These are phyloP conservation scores for Hemibates koningsi DNA, from an alignment of 2,113 vertebrate species.

Conservation along the genomic window DNA sequence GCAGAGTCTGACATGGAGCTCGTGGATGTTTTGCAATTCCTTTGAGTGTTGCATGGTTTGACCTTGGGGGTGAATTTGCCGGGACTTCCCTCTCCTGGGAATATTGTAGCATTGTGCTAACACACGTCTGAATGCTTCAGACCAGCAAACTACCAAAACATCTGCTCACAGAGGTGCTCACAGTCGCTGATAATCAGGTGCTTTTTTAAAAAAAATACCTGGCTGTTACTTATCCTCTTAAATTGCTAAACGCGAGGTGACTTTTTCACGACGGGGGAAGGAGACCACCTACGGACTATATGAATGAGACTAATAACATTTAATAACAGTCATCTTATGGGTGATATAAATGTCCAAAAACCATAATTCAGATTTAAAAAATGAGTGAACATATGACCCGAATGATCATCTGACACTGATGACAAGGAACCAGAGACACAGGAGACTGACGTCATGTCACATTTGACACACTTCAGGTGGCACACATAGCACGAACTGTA, in stretches of 20 bases:
- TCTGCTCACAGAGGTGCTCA: neutral
- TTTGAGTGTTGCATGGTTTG: neutral
- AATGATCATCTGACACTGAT: neutral
- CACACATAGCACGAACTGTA: neutral
- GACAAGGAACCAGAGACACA: neutral
- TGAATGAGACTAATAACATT: neutral
- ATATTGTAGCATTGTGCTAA: neutral
- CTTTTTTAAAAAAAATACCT: neutral
- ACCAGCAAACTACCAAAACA: neutral
- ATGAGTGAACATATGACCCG: accelerated
- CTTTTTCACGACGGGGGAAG: neutral
- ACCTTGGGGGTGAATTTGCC: neutral
- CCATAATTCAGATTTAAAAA: neutral
- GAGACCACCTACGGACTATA: accelerated
- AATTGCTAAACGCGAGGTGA: accelerated
- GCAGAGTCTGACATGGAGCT: neutral
- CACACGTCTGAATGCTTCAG: neutral
- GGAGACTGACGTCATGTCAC: neutral
- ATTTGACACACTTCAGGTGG: neutral
- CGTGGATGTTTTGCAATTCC: neutral
- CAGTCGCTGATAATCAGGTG: neutral
- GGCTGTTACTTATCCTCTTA: neutral
- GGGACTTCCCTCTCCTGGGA: accelerated
- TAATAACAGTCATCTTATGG: neutral
- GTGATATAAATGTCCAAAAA: neutral